These are phyloP conservation scores for Crossocerus cetratus DNA, from an alignment of 2,888 invertebrate species.

Conservation along the genomic window DNA sequence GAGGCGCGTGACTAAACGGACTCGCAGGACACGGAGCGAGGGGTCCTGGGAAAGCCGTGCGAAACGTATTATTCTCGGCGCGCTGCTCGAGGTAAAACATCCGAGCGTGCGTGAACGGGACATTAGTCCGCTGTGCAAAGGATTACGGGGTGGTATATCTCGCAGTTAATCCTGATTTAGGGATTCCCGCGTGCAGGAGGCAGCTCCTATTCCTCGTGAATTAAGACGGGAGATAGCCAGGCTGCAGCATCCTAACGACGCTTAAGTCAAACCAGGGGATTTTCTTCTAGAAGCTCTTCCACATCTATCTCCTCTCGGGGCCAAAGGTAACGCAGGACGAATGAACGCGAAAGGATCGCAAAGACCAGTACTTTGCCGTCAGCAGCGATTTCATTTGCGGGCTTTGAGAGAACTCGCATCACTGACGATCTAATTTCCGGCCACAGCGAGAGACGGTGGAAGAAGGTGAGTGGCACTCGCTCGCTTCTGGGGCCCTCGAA, in stretches of 20 bases:
- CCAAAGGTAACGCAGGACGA: too few species aligned
- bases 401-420: too few species aligned
- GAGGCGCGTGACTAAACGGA: slow-evolving; percentile 41
- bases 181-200: slow-evolving; percentile 40
- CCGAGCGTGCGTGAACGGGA: slow-evolving; percentile 52
- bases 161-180: slow-evolving; percentile 69
- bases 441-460: too few species aligned
- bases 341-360: too few species aligned
- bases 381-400: too few species aligned
- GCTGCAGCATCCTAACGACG: slow-evolving; percentile 22
- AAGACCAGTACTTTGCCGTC: too few species aligned
- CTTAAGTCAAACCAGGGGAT: slow-evolving; percentile 34
- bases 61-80: slow-evolving; percentile 53
- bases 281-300: slow-evolving; percentile 15
- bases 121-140: slow-evolving; percentile 62
- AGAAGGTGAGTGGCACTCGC: too few species aligned
- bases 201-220: slow-evolving; percentile 39
- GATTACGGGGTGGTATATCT: slow-evolving; percentile 56
- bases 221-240: slow-evolving; percentile 34
- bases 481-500: too few species aligned
- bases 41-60: slow-evolving; percentile 30
- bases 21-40: slow-evolving; percentile 26
- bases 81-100: slow-evolving; percentile 34
- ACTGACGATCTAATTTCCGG: too few species aligned
- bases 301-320: too few species aligned